These are phyloP conservation scores for Callitettix versicolor DNA, from an alignment of 1,140 invertebrate species.

Conservation along the genomic window DNA sequence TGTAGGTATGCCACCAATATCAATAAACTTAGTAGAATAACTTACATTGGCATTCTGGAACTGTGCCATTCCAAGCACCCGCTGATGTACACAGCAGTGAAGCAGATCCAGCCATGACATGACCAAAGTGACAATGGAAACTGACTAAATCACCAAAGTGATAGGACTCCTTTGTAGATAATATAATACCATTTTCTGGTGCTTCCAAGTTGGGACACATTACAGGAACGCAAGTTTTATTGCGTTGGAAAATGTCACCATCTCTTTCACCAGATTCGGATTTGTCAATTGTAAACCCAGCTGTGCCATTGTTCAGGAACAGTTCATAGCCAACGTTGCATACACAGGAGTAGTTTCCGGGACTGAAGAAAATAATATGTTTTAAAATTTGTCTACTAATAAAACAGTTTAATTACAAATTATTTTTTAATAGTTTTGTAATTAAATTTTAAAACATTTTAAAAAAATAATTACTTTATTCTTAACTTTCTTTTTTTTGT, in stretches of 20 bases:
- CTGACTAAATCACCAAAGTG: conserved; percentile 83
- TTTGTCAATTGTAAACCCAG: conserved; percentile 70
- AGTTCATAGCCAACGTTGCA: conserved; percentile 90
- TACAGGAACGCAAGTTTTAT: conserved; percentile 89
- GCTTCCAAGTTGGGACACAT: conserved; percentile 73
- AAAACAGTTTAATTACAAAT: background rate
- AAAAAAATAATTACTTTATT: background rate
- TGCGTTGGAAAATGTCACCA: conserved; percentile 80
- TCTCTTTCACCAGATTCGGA: conserved; percentile 78
- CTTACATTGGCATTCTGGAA: conserved; percentile 85
- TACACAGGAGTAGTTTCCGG: conserved; percentile 75
- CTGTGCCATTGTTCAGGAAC: conserved; percentile 81
- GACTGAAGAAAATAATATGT: conserved; percentile 2
- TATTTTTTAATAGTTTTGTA: background rate
- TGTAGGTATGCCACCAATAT: too few species aligned
- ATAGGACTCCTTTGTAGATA: conserved; percentile 69
- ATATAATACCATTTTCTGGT: conserved; percentile 80
- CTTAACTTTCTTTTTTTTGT: background rate
- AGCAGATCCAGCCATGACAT: conserved; percentile 75
- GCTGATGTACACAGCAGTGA: conserved; percentile 77
- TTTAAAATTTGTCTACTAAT: background rate
- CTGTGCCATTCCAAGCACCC: conserved; percentile 87
- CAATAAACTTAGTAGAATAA: too few species aligned
- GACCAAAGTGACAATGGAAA: conserved; percentile 93
- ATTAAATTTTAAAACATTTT: background rate